These are phyloP conservation scores for Melanotaenia maccullochi DNA, from an alignment of 2,797 vertebrate genomes.

Conservation along the genomic window DNA sequence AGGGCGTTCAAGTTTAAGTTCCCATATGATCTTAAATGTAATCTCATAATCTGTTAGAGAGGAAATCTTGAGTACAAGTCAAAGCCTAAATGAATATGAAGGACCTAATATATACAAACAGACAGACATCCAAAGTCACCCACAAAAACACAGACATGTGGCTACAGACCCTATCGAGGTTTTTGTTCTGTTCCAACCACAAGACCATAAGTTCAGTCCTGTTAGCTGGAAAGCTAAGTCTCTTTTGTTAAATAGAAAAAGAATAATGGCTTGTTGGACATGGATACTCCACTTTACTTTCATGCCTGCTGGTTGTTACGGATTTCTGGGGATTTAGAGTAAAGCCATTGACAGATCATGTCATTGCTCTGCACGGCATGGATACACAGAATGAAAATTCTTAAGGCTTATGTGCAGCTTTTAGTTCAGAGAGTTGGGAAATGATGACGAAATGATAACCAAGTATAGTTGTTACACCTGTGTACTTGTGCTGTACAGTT, in stretches of 20 bases:
- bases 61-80: constrained; percentile 38
- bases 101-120: neutral
- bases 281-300: constrained; percentile 52
- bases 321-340: constrained; percentile 72
- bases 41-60: constrained; percentile 55
- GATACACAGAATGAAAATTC: constrained; percentile 61
- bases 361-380: constrained; percentile 57
- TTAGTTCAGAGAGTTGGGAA: constrained; percentile 47
- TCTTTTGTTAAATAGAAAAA: constrained; percentile 67
- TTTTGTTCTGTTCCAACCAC: constrained; percentile 64
- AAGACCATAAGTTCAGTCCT: constrained; percentile 53
- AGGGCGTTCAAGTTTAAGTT: neutral
- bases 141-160: constrained; percentile 11
- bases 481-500: neutral
- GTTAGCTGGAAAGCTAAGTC: constrained; percentile 58
- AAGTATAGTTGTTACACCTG: constrained; percentile 19
- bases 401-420: constrained; percentile 47
- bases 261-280: constrained; percentile 64
- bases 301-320: constrained; percentile 66
- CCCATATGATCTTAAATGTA: constrained; percentile 27
- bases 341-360: constrained; percentile 69
- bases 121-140: neutral
- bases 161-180: constrained; percentile 49
- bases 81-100: constrained; percentile 36
- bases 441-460: constrained; percentile 41